Evolutionary conservation across 2,113 vertebrate genomes (phyloP), one percentile per base, ranked within the genome.

Genomic region (Micronycteris hirsuta): DNA sequence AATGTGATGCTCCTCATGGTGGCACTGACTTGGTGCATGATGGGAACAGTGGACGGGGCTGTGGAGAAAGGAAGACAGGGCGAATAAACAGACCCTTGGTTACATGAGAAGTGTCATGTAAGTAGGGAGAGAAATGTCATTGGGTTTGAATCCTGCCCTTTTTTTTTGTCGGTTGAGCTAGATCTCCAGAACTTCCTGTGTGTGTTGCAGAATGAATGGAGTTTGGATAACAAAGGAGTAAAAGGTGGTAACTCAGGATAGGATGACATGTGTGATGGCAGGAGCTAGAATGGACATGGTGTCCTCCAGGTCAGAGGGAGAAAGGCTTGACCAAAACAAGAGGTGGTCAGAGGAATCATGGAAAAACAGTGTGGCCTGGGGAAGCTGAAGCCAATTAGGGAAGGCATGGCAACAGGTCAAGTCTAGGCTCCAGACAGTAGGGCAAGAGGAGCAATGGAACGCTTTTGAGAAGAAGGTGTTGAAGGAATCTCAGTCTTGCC

Each of bases 21-120:
- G 95, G 99, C 99, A 96, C 99, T 99, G 98, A 99, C 99, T 98
- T 99, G 99, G 98, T 99, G 99, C 99, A 99, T 99, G 98, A 99
- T 99, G 97, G 99, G 99, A 98, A 99, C 99, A 0, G 99, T 99
- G 95, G 99, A 99, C 61, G 99, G 99, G 90, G 99, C 99, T 99
- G 98, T 86, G 77, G 0, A 98, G 96, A 98, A 96, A 99, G 68
- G 31, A 0, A 91, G 61, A 77, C 26, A 96, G 74, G 45, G 94
- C 10, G 87, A 84, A 36, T 81, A 28, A 96, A 63, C 26, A 76
- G 41, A 81, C 6, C 5, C 24, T 38, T 11, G 1, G 14, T 45
- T 76, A 33, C 0, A 49, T 19, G n/a, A 88, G 54, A 89, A 49
- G 31, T 17, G 49, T 4, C 15, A 4, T 45, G 45, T 12, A 58